These are phyloP conservation scores for Conus betulinus DNA, from an alignment of 1,140 invertebrate species.

Conservation along the genomic window DNA sequence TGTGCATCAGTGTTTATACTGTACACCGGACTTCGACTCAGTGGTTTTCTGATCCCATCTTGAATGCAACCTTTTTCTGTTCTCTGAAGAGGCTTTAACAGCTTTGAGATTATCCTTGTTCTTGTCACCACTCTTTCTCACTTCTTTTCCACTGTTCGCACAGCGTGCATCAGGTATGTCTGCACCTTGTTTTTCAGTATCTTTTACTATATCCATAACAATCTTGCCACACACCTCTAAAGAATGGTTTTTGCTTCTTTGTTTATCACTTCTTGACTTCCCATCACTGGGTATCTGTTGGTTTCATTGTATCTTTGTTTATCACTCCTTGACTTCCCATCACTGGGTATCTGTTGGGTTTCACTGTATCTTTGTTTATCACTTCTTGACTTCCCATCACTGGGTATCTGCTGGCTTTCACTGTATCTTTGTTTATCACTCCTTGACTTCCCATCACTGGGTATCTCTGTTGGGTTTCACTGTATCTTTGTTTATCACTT, in stretches of 20 bases:
- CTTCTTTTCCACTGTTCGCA: not conserved
- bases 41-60: slow-evolving; percentile 21
- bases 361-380: too few species aligned
- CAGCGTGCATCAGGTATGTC: not conserved
- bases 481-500: not conserved
- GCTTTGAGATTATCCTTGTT: not conserved
- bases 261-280: not conserved
- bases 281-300: not conserved
- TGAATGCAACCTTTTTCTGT: not conserved
- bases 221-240: not conserved
- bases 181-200: not conserved
- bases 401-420: not conserved
- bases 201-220: not conserved
- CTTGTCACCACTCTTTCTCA: not conserved
- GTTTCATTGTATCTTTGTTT: not conserved
- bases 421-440: not conserved
- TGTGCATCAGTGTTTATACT: not conserved
- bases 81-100: too few species aligned
- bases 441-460: not conserved
- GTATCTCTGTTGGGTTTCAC: not conserved
- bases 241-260: not conserved
- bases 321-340: not conserved
- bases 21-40: not conserved
- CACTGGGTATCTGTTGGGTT: not conserved
- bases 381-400: not conserved